These are phyloP conservation scores for Sphinx pinastri DNA, from an alignment of 2,888 invertebrate species.

Conservation along the genomic window DNA sequence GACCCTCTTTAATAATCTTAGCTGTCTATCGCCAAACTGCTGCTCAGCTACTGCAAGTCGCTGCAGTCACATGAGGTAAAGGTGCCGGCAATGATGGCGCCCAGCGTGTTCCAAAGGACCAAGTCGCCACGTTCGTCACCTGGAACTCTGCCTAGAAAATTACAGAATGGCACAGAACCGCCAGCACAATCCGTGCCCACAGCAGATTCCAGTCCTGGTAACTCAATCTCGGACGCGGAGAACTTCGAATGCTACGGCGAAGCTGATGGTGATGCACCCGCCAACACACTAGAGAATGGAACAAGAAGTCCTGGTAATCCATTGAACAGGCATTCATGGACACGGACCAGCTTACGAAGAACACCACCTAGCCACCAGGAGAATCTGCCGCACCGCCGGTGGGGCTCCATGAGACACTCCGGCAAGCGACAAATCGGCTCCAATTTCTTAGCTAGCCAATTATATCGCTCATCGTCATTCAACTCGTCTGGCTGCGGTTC, in stretches of 20 bases:
- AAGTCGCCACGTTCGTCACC: constrained; percentile 78
- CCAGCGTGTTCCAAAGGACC: constrained; percentile 81
- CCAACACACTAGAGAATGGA: constrained; percentile 81
- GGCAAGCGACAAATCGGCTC: constrained; percentile 92
- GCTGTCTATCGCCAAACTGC: constrained; percentile 77
- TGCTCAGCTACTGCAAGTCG: constrained; percentile 70
- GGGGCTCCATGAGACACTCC: constrained; percentile 85
- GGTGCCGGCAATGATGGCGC: constrained; percentile 83
- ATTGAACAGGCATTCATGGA: constrained; percentile 92
- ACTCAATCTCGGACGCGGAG: constrained; percentile 89
- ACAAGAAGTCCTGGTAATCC: constrained; percentile 85
- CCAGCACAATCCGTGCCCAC: constrained; percentile 66
- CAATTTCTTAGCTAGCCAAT: constrained; percentile 94
- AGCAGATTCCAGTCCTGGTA: constrained; percentile 81
- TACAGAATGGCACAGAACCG: constrained; percentile 73
- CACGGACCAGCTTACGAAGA: constrained; percentile 91
- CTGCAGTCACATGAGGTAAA: constrained; percentile 63
- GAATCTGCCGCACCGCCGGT: constrained; percentile 80
- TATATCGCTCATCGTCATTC: constrained; percentile 96
- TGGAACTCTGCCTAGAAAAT: constrained; percentile 71
- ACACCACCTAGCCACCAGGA: constrained; percentile 87
- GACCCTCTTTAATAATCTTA: no score
- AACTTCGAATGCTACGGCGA: constrained; percentile 92
- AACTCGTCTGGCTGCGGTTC: constrained; percentile 96
- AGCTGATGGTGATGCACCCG: constrained; percentile 83